These are phyloP conservation scores for Rosalia funebris DNA, from an alignment of 2,888 invertebrate genomes.

Conservation along the genomic window DNA sequence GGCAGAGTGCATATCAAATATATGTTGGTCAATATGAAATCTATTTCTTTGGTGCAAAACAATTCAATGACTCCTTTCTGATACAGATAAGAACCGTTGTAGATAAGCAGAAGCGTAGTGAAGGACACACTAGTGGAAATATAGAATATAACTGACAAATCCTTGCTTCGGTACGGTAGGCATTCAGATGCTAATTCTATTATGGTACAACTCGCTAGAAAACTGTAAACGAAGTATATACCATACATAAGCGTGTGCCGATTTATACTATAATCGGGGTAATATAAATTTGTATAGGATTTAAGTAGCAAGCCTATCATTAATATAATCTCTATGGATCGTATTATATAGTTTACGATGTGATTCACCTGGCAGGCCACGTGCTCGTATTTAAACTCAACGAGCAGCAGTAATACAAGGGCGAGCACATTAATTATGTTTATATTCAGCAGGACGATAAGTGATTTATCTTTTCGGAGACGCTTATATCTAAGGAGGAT, in stretches of 20 bases:
- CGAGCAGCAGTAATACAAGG: not conserved
- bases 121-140: slow-evolving; percentile 1
- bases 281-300: slow-evolving; percentile 3
- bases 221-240: not conserved
- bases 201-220: not conserved
- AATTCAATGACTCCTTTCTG: not conserved
- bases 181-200: slow-evolving; percentile 3
- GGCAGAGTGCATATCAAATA: slow-evolving; percentile 12
- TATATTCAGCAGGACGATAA: slow-evolving; percentile 1
- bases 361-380: not conserved
- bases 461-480: not conserved
- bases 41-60: slow-evolving; percentile 2
- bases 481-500: slow-evolving; percentile 1
- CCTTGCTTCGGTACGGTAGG: not conserved
- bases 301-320: slow-evolving; percentile 10
- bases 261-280: not conserved
- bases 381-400: slow-evolving; percentile 6
- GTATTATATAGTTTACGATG: not conserved
- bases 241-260: not conserved
- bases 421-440: slow-evolving; percentile 2
- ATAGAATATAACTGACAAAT: not conserved
- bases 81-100: not conserved
- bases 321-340: slow-evolving; percentile 4
- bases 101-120: not conserved
- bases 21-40: slow-evolving; percentile 7